Percentiles rank a stretch among this genome's conserved stretches.
phyloP scores from a whole-genome alignment of 2,113 vertebrate genomes.

The Columba livia region DNA sequence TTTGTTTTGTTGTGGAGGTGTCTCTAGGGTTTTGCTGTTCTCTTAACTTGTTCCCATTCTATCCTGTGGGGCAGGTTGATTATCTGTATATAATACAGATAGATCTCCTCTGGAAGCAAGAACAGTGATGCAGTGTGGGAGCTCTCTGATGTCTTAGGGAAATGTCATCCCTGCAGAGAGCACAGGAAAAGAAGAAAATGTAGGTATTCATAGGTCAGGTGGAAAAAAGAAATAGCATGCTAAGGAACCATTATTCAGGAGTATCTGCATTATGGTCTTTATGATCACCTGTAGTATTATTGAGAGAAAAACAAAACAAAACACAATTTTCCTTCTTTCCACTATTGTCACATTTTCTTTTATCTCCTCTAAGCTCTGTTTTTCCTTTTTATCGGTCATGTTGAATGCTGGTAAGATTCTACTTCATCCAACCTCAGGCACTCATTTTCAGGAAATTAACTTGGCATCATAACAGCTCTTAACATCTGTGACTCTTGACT shows the following conservation, averaged over 20 bases:
- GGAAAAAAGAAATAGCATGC: not conserved
- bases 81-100: not conserved
- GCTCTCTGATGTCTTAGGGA: not conserved
- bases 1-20: not conserved
- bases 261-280: not conserved
- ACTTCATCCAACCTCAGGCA: constrained; percentile 40
- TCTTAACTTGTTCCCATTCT: not conserved
- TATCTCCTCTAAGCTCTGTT: not conserved
- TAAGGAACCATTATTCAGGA: not conserved
- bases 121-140: not conserved
- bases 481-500: constrained; percentile 58
- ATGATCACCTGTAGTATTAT: not conserved
- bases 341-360: not conserved
- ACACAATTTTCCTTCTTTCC: not conserved
- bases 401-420: not conserved
- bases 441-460: constrained; percentile 62
- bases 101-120: not conserved
- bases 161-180: not conserved
- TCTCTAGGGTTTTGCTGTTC: not conserved
- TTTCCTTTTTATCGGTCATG: constrained; percentile 3
- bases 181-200: not conserved
- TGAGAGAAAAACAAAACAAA: not conserved
- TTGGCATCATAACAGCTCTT: constrained; percentile 32
- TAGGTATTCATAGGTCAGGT: not conserved
- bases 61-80: not conserved